Conservation (phyloP, 2,888 invertebrate species). For the Macrophya annulata region DNA sequence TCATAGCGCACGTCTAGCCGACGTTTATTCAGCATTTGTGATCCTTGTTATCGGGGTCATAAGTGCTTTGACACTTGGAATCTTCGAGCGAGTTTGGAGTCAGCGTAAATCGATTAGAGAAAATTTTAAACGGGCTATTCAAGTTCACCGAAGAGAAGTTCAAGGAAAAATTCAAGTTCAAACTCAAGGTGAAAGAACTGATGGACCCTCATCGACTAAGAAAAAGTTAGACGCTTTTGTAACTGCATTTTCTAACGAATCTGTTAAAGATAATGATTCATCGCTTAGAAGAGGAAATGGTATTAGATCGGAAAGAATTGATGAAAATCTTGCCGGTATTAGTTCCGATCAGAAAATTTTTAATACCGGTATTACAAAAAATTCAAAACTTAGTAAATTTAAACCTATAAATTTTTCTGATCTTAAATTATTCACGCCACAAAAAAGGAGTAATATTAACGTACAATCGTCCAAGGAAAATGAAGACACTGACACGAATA, state of each 20-base stretch:
- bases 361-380: background rate
- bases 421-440: background rate
- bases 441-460: background rate
- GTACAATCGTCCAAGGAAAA: background rate
- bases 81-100: constrained; percentile 74
- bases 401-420: background rate
- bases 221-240: constrained; percentile 24
- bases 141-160: constrained; percentile 6
- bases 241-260: background rate
- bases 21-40: constrained; percentile 83
- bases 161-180: constrained; percentile 16
- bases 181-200: background rate
- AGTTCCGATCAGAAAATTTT: background rate
- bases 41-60: constrained; percentile 80
- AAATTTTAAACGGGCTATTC: constrained; percentile 53
- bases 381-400: background rate
- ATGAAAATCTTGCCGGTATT: background rate
- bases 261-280: background rate
- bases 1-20: constrained; percentile 83
- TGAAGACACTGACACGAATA: background rate
- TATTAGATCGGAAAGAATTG: constrained; percentile 1
- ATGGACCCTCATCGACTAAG: background rate
- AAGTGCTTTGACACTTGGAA: constrained; percentile 69
- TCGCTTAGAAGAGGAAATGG: background rate
- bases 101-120: constrained; percentile 66